phyloP scores from a whole-genome alignment of 2,797 vertebrate species.

The Catamblyrhynchus diadema region DNA sequence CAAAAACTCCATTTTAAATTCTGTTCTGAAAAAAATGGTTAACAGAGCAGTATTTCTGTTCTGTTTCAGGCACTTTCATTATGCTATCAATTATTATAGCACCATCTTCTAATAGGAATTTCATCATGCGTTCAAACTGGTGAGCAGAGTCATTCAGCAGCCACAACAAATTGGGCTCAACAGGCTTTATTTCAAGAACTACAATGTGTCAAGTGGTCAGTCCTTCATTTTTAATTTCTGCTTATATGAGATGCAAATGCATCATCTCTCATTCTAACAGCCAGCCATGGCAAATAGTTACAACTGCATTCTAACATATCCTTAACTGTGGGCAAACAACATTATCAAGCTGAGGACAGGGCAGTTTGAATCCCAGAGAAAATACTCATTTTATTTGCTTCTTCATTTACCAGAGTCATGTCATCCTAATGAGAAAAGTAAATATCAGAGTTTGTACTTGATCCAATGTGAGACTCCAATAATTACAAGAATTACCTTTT shows the following conservation, averaged over 20 bases:
- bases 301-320: conserved; percentile 53
- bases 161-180: conserved; percentile 70
- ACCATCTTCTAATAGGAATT: conserved; percentile 54
- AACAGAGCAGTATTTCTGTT: conserved; percentile 24
- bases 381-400: conserved; percentile 53
- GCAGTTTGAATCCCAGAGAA: conserved; percentile 52
- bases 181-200: conserved; percentile 70
- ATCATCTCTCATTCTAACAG: conserved; percentile 54
- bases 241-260: conserved; percentile 70
- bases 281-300: conserved; percentile 54
- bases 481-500: conserved; percentile 25
- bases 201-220: conserved; percentile 72
- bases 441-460: conserved; percentile 41
- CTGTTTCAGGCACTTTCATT: conserved; percentile 37
- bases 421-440: conserved; percentile 67
- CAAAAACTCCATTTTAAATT: not conserved
- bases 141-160: conserved; percentile 62
- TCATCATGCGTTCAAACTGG: conserved; percentile 64
- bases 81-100: conserved; percentile 51
- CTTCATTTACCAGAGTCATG: conserved; percentile 48
- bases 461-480: not conserved
- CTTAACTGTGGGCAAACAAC: conserved; percentile 67
- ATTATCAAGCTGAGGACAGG: conserved; percentile 40
- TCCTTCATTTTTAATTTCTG: conserved; percentile 74
- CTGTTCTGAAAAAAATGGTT: not conserved